Percentiles rank a stretch among this genome's conserved stretches.
phyloP scores from a whole-genome alignment of 64 coral and sea anemone species.

The Actinia tenebrosa region DNA sequence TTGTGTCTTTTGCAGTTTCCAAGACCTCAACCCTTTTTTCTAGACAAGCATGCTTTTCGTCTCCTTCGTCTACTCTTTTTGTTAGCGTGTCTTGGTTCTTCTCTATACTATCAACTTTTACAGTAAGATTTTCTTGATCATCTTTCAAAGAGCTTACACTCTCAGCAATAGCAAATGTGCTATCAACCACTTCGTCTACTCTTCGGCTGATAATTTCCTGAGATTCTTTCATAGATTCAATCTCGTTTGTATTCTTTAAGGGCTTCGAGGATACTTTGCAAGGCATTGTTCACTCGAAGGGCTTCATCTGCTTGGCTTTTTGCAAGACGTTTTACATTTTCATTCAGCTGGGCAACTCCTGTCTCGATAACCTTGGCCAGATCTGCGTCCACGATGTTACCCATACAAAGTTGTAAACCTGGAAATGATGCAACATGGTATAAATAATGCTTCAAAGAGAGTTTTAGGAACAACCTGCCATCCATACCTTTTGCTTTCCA shows the following conservation, averaged over 20 bases:
- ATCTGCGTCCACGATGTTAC: slow-evolving; percentile 42
- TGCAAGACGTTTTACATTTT: too few species aligned
- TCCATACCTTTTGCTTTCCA: slow-evolving; percentile 53
- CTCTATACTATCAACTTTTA: slow-evolving; percentile 5
- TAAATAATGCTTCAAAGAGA: too few species aligned
- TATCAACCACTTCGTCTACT: neutral
- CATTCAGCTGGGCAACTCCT: too few species aligned
- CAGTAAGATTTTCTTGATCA: neutral
- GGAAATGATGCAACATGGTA: neutral
- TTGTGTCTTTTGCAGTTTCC: neutral
- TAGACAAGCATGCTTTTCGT: slow-evolving; percentile 21
- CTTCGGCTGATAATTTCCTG: neutral
- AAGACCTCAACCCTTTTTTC: slow-evolving; percentile 34
- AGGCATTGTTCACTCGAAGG: slow-evolving; percentile 20
- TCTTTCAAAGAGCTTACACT: neutral
- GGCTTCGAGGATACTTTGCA: slow-evolving; percentile 13
- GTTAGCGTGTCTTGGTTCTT: slow-evolving; percentile 21
- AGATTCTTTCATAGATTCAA: neutral
- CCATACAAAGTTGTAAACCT: slow-evolving; percentile 65
- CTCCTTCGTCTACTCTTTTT: slow-evolving; percentile 21
- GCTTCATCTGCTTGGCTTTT: slow-evolving; percentile 25
- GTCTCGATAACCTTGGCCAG: too few species aligned
- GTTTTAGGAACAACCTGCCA: too few species aligned
- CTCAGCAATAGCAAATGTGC: neutral
- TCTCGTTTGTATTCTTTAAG: neutral